These are phyloP conservation scores for Delphinus delphis DNA, from an alignment of 2,113 vertebrate species.

Conservation along the genomic window DNA sequence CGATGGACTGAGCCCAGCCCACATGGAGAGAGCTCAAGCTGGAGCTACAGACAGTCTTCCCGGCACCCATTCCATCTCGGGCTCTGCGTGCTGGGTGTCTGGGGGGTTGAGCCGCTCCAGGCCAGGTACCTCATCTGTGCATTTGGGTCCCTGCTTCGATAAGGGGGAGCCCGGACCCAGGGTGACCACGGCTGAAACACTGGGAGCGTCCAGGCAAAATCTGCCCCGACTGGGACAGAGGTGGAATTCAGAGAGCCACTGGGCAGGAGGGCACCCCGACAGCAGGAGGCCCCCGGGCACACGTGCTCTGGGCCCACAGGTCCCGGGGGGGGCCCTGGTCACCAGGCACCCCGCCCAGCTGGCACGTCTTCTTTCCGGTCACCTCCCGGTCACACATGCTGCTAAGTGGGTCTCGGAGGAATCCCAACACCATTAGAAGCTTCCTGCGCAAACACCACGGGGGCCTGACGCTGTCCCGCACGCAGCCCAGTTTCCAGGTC, in stretches of 20 bases:
- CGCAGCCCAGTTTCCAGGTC: rapidly evolving
- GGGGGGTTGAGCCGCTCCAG: not conserved
- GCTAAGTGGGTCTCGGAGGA: not conserved
- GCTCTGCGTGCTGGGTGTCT: rapidly evolving
- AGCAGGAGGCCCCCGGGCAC: rapidly evolving
- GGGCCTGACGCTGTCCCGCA: not conserved
- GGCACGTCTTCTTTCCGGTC: not conserved
- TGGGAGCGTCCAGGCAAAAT: not conserved
- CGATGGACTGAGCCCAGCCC: not conserved
- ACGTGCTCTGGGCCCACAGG: rapidly evolving
- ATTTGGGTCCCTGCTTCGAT: rapidly evolving
- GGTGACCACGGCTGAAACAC: rapidly evolving
- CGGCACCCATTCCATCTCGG: rapidly evolving
- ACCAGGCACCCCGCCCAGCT: not conserved
- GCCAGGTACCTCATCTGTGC: not conserved
- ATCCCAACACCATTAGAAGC: rapidly evolving
- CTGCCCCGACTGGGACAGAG: rapidly evolving
- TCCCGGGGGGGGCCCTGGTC: not conserved
- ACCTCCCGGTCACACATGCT: not conserved
- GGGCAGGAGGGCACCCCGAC: not conserved
- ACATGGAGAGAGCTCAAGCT: rapidly evolving
- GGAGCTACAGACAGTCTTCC: not conserved
- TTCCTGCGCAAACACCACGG: conserved; percentile 16
- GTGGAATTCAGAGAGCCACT: not conserved
- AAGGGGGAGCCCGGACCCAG: not conserved